Percentiles rank a stretch among this genome's conserved stretches.
phyloP scores from a whole-genome alignment of 2,113 vertebrate species.

The Cavia aperea region DNA sequence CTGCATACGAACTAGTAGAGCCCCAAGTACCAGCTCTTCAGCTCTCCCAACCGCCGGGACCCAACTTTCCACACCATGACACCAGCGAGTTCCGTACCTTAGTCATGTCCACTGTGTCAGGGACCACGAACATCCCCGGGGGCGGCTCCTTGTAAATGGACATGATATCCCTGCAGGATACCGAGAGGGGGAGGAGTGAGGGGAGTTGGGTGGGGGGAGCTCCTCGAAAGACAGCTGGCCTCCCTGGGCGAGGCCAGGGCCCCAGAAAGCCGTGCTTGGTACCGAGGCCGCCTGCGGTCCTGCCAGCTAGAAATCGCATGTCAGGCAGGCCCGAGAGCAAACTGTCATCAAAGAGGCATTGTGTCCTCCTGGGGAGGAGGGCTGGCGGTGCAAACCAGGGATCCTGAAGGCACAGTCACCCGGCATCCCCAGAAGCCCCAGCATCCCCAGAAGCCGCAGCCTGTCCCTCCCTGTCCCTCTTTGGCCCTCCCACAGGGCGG shows the following conservation, averaged over 20 bases:
- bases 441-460: constrained; percentile 51
- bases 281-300: constrained; percentile 47
- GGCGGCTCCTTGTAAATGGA: constrained; percentile 99
- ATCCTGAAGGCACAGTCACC: constrained; percentile 34
- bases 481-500: constrained; percentile 47
- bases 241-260: constrained; percentile 20
- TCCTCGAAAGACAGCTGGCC: constrained; percentile 32
- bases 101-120: constrained; percentile 98
- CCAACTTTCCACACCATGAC: not conserved
- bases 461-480: constrained; percentile 29
- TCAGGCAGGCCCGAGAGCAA: constrained; percentile 59
- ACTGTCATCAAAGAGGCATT: constrained; percentile 64
- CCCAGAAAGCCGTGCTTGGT: constrained; percentile 60
- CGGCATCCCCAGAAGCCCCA: constrained; percentile 47
- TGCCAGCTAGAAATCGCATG: constrained; percentile 46
- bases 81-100: constrained; percentile 82
- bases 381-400: not conserved
- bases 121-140: constrained; percentile 98
- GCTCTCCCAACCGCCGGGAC: constrained; percentile 21
- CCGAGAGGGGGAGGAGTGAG: constrained; percentile 62
- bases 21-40: constrained; percentile 22
- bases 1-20: not conserved
- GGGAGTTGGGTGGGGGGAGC: constrained; percentile 24
- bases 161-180: constrained; percentile 92
- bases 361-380: constrained; percentile 44